Percentiles rank a stretch among this genome's conserved stretches.
phyloP scores from a whole-genome alignment of 2,888 invertebrate genomes.

The Tridacna gigas region DNA sequence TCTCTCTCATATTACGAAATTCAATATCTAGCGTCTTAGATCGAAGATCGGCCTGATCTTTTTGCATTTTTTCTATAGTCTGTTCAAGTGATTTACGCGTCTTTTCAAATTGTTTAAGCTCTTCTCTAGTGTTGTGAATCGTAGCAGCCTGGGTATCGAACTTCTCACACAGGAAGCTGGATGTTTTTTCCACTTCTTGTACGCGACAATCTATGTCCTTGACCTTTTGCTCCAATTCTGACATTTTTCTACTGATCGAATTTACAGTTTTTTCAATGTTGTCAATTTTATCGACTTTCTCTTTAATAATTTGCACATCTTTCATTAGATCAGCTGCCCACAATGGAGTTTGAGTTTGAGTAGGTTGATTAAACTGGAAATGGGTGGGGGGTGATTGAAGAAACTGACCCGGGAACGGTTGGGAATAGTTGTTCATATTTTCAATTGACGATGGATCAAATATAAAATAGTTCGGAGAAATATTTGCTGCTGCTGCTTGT shows the following conservation, averaged over 20 bases:
- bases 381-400: not conserved
- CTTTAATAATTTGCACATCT: not conserved
- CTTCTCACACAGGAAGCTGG: not conserved
- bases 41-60: no score
- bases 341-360: not conserved
- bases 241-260: not conserved
- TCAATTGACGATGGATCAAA: no score
- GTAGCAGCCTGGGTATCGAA: no score
- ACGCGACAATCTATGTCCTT: not conserved
- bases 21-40: no score
- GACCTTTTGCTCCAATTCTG: not conserved
- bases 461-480: no score
- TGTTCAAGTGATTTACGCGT: no score
- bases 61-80: no score
- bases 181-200: not conserved
- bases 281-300: not conserved
- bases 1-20: no score
- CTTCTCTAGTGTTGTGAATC: no score
- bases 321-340: not conserved
- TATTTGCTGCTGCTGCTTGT: no score
- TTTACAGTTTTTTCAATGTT: not conserved
- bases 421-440: constrained; percentile 1
- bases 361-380: not conserved
- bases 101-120: no score
- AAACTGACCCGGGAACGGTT: not conserved